A percentile compares a stretch with the other conserved stretches of the same genome.
Conservation (phyloP, 2,888 invertebrate genomes). For the Loripinus fragilis region DNA sequence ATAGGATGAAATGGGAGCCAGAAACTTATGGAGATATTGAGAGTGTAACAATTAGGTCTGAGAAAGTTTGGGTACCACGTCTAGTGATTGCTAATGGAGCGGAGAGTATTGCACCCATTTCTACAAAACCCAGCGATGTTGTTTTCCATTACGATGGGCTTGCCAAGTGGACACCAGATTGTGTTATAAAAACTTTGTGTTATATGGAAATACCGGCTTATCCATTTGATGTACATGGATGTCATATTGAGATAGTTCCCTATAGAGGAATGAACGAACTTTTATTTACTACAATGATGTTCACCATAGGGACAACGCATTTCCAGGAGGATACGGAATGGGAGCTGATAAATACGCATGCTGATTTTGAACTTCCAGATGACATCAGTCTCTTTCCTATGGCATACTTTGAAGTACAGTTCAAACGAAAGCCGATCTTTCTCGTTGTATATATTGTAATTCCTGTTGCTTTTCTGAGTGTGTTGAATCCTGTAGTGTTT, state of each 20-base stretch:
- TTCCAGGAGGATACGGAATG: neutral
- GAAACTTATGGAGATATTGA: neutral
- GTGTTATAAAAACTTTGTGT: neutral
- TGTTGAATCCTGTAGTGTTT: slow-evolving; percentile 33
- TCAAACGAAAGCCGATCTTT: slow-evolving; percentile 33
- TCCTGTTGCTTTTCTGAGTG: slow-evolving; percentile 34
- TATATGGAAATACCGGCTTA: neutral
- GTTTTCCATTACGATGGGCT: neutral
- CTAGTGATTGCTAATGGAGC: neutral
- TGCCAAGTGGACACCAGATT: neutral
- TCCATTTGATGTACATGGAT: slow-evolving; percentile 8
- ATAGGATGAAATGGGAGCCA: neutral
- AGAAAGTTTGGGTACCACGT: neutral
- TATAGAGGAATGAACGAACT: slow-evolving; percentile 31
- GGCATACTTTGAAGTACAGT: slow-evolving; percentile 10
- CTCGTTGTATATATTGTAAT: slow-evolving; percentile 25
- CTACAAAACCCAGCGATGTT: neutral
- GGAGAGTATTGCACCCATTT: neutral
- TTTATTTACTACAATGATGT: neutral
- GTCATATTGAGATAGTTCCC: slow-evolving; percentile 31
- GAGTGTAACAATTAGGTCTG: neutral
- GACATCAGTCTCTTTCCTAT: neutral
- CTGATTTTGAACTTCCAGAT: too few relatives aligned
- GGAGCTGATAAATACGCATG: neutral
- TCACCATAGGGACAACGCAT: neutral